Evolutionary conservation across 2,797 vertebrate species (phyloP), one percentile per base, ranked within the genome.

Genomic region (Enteromius trimaculatus): DNA sequence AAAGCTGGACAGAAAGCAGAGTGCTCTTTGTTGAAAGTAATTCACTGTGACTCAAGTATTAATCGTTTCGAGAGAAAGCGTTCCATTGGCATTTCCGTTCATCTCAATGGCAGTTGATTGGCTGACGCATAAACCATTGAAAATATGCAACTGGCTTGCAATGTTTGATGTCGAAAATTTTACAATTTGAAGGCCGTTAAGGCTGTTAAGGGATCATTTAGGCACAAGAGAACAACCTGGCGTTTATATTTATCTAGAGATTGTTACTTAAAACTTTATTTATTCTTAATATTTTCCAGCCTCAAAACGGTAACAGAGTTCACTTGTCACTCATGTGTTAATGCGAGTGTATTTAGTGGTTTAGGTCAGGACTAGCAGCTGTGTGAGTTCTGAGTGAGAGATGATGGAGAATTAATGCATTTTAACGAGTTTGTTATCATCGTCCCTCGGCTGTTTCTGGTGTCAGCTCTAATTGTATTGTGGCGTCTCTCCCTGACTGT

Each of bases 401-500:
- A 13, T 74, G 49, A 74, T 77, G 17, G 39, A 7, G 17, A 64
- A 44, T 77, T 64, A 47, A 77, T 62, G 39, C 17, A 0, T 77
- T 80, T 69, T 58, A 69, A 79, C 19, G 78, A 55, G 78, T 79
- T 55, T 29, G 49, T 53, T 17, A 37, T 80, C 64, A 16, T 11
- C 6, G 6, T 69, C 78, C 66, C 34, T 16, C 1, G 10, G 23
- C 49, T 80, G 34, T 80, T 55, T 69, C n/a, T 76, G n/a, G 6
- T 76, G 74, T 76, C 74, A 55, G 34, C 78, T 70, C 23, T 80
- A 70, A 80, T 71, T 71, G 68, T 47, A 23, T 74, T 49, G 60
- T 37, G 21, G 44, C 10, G 1, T 49, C 42, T 44, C 29, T 60
- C 42, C 6, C 51, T 19, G 7, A 29, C 34, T 68, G 53, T 86